Evolutionary conservation across 2,888 invertebrate species (phyloP).

Genomic region (Troglohyphantes excavatus): DNA sequence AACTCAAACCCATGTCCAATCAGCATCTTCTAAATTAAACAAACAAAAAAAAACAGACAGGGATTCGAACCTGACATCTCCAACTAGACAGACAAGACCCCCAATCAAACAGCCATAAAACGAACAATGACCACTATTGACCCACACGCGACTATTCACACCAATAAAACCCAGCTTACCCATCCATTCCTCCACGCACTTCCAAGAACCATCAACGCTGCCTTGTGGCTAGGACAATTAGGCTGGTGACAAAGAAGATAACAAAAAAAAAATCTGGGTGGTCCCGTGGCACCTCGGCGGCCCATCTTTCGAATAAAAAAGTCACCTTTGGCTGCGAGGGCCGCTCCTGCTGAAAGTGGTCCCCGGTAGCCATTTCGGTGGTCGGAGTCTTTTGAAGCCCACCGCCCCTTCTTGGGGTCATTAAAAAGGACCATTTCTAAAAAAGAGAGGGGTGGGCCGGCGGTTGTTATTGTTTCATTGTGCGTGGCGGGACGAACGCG

Average conservation of each 20-base stretch:
- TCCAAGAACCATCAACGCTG: neutral
- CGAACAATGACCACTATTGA: too few species aligned
- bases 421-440: constrained; percentile 20
- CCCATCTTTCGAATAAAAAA: neutral
- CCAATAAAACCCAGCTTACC: too few species aligned
- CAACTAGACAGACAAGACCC: too few species aligned
- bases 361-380: constrained; percentile 53
- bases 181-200: neutral
- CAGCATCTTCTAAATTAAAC: too few species aligned
- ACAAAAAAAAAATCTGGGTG: constrained; percentile 34
- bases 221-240: constrained; percentile 14
- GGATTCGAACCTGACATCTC: too few species aligned
- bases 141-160: too few species aligned
- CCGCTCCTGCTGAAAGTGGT: neutral
- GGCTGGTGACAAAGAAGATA: neutral
- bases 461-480: constrained; percentile 72
- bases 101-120: too few species aligned
- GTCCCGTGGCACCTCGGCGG: constrained; percentile 12
- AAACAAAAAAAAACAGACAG: too few species aligned
- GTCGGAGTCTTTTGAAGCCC: constrained; percentile 43
- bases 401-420: constrained; percentile 44
- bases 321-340: neutral
- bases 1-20: too few species aligned
- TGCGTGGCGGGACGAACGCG: constrained; percentile 45
- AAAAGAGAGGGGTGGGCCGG: constrained; percentile 14